Percentiles rank a stretch among this genome's conserved stretches.
phyloP scores from a whole-genome alignment of 2,888 invertebrate genomes.

The Thumatha senex region DNA sequence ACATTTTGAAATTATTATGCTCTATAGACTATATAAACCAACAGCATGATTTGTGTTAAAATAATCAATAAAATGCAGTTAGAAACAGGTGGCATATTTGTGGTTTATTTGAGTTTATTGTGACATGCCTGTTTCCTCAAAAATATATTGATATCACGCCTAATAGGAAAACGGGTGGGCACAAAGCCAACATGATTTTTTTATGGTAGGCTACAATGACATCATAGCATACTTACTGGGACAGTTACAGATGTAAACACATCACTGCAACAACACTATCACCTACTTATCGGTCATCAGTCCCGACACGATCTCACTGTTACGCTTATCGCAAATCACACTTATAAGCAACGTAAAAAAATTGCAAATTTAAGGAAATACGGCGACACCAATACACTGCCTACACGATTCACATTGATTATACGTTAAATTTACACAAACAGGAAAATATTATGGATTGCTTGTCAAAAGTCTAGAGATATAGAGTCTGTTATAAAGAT shows the following conservation, averaged over 20 bases:
- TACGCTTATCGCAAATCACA: constrained; percentile 42
- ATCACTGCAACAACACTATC: constrained; percentile 63
- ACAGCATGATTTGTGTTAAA: constrained; percentile 31
- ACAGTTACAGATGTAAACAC: constrained; percentile 80
- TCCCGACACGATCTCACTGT: constrained; percentile 33
- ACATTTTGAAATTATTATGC: no score
- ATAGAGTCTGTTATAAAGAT: constrained; percentile 31
- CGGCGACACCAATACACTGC: constrained; percentile 69
- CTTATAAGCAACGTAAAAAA: constrained; percentile 45
- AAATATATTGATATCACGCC: constrained; percentile 64
- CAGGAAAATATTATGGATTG: constrained; percentile 36
- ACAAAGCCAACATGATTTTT: constrained; percentile 81
- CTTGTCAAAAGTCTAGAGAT: constrained; percentile 48
- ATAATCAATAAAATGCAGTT: constrained; percentile 51
- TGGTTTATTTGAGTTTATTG: constrained; percentile 61
- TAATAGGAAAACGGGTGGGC: constrained; percentile 80
- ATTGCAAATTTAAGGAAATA: constrained; percentile 58
- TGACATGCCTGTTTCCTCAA: constrained; percentile 66
- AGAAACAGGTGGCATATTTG: constrained; percentile 57
- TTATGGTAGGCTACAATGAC: constrained; percentile 77
- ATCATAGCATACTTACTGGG: constrained; percentile 76
- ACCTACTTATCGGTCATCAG: constrained; percentile 46
- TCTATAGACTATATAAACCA: constrained; percentile 20
- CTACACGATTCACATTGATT: constrained; percentile 66
- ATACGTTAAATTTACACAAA: constrained; percentile 43